Evolutionary conservation across 2,888 invertebrate genomes (phyloP), one percentile per base, ranked within the genome.

Genomic region (Eledona agricola): DNA sequence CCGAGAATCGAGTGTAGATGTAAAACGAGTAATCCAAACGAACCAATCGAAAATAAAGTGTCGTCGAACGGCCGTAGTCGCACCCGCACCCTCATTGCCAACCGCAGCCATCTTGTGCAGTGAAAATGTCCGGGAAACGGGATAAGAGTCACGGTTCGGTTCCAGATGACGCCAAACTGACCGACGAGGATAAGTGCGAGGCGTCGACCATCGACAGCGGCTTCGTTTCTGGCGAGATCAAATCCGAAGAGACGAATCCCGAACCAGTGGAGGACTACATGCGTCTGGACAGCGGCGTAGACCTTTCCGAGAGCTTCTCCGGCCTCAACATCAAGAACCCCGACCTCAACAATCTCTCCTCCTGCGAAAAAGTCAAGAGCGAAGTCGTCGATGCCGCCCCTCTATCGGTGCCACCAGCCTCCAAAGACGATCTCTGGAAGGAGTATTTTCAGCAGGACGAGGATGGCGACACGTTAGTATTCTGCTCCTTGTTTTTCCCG

Each of bases 381-480:
- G 54, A 45, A n/a, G n/a, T n/a, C n/a, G 23, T 20, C 16, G 23
- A 23, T 25, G n/a, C 17, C 31, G 20, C 61, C 61, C 63, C 65
- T 61, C 66, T 59, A 53, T 62, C 53, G 15, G 32, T 52, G 6
- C 32, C 45, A 38, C 12, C 11, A 15, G 11, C 16, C 9, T 15
- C n/a, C 4, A 10, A 42, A 10, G 51, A 54, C 28, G 64, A 76
- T 59, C 77, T 78, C 57, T 84, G 88, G 82, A 81, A 84, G 66
- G 76, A 84, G 62, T 86, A 86, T 62, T 91, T 86, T 72, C 81
- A 84, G 60, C 91, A 89, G 67, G 88, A 93, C 72, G 85, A 88
- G 58, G 90, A 91, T 65, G 93, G 93, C 62, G 92, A 93, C 75
- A 92, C 93, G 92, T 93, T 82, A 89, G 92, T 86, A n/a, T n/a